These are phyloP conservation scores for Micronycteris hirsuta DNA, from an alignment of 2,113 vertebrate genomes.

Conservation along the genomic window DNA sequence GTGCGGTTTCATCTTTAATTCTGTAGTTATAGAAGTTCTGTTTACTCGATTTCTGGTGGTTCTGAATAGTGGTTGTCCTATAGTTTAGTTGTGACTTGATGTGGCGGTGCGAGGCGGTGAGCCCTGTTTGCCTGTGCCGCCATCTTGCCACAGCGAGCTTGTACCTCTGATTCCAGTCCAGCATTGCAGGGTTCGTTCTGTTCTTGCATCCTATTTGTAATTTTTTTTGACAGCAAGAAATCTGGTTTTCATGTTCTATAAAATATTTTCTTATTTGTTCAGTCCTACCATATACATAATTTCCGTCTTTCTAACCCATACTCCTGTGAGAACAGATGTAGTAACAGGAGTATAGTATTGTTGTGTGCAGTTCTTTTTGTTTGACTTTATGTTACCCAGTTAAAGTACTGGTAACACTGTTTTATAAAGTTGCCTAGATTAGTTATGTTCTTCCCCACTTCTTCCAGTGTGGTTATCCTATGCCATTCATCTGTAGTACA, in stretches of 20 bases:
- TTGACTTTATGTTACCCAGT: neutral
- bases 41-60: too few relatives aligned
- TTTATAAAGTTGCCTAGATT: neutral
- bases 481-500: neutral
- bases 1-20: too few relatives aligned
- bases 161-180: too few relatives aligned
- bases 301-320: neutral
- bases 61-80: too few relatives aligned
- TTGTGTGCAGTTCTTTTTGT: neutral
- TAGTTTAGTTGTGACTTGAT: too few relatives aligned
- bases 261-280: slow-evolving; percentile 10
- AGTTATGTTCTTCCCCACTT: neutral
- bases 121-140: too few relatives aligned
- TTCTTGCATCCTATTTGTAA: neutral
- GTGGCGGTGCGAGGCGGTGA: too few relatives aligned
- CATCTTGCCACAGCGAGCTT: too few relatives aligned
- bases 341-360: neutral
- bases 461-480: neutral
- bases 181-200: too few relatives aligned
- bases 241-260: neutral
- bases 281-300: neutral
- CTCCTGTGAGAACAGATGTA: neutral
- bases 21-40: too few relatives aligned
- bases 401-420: neutral
- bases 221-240: neutral